Evolutionary conservation across 2,797 vertebrate species (phyloP).

Genomic region (Hydrocynus forskahlii): DNA sequence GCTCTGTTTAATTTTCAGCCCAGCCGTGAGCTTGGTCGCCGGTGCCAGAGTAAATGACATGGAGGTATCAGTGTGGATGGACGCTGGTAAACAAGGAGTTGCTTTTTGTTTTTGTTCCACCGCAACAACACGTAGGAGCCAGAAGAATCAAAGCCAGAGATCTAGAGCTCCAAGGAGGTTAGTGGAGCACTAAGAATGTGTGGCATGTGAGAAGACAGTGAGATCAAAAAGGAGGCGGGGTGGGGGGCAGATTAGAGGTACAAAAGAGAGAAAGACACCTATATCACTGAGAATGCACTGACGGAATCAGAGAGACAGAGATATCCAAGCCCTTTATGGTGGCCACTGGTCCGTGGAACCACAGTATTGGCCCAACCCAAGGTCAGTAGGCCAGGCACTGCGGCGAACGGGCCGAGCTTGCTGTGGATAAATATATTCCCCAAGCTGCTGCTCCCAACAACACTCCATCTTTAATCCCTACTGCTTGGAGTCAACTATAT

Average conservation of each 20-base stretch:
- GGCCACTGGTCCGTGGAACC: conserved; percentile 44
- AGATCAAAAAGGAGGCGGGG: conserved; percentile 11
- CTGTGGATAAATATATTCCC: conserved; percentile 62
- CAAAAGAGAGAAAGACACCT: neutral
- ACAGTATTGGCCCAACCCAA: conserved; percentile 44
- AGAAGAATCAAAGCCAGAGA: conserved; percentile 43
- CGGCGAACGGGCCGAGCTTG: conserved; percentile 38
- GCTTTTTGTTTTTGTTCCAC: conserved; percentile 7
- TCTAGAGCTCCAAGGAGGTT: conserved; percentile 31
- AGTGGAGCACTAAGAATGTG: conserved; percentile 2
- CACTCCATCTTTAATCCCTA: conserved; percentile 75
- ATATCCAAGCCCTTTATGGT: conserved; percentile 27
- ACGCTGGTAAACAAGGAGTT: conserved; percentile 13
- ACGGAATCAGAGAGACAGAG: conserved; percentile 13
- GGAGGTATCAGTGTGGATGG: conserved; percentile 44
- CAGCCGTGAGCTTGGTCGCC: conserved; percentile 72
- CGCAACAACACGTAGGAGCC: conserved; percentile 44
- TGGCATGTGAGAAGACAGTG: conserved; percentile 14
- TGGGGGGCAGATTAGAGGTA: conserved; percentile 4
- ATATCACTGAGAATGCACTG: conserved; percentile 31
- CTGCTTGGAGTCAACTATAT: conserved; percentile 77
- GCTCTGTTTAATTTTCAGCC: conserved; percentile 80
- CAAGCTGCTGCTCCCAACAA: conserved; percentile 60
- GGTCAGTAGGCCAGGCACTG: conserved; percentile 53
- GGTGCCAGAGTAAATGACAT: conserved; percentile 63